Percentiles rank a stretch among this genome's conserved stretches.
These are phyloP conservation scores for Pogonomyrmex californicus DNA, from an alignment of 1,140 invertebrate genomes.

Conservation along the genomic window DNA sequence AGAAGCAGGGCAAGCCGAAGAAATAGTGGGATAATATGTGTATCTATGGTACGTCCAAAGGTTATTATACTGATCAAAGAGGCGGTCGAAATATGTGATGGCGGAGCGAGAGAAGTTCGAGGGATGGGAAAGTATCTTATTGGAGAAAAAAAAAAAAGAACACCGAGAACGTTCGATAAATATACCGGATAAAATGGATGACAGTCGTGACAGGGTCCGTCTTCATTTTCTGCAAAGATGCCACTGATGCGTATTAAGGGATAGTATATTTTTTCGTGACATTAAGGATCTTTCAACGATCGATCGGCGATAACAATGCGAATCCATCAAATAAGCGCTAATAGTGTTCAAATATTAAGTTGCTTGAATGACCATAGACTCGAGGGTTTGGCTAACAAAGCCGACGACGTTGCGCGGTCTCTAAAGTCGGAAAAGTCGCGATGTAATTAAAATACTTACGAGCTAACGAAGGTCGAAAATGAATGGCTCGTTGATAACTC, in stretches of 20 bases:
- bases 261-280: constrained; percentile 30
- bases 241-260: neutral
- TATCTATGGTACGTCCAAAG: neutral
- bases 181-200: neutral
- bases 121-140: neutral
- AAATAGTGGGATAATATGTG: constrained; percentile 46
- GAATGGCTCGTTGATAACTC: constrained; percentile 97
- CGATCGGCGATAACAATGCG: constrained; percentile 22
- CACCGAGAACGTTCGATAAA: neutral
- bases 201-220: neutral
- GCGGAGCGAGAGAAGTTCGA: neutral
- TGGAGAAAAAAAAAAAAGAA: neutral
- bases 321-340: constrained; percentile 45
- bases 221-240: constrained; percentile 1
- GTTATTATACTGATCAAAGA: constrained; percentile 39
- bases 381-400: constrained; percentile 24
- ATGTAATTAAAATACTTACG: constrained; percentile 90
- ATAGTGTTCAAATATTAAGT: constrained; percentile 47
- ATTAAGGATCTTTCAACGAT: neutral
- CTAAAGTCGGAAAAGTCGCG: constrained; percentile 24
- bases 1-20: neutral
- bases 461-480: constrained; percentile 97
- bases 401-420: neutral
- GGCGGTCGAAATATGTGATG: too few relatives aligned
- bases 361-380: constrained; percentile 15